Evolutionary conservation across 2,888 invertebrate genomes (phyloP), one percentile per base, ranked within the genome.

Genomic region (Punctoribates punctum): DNA sequence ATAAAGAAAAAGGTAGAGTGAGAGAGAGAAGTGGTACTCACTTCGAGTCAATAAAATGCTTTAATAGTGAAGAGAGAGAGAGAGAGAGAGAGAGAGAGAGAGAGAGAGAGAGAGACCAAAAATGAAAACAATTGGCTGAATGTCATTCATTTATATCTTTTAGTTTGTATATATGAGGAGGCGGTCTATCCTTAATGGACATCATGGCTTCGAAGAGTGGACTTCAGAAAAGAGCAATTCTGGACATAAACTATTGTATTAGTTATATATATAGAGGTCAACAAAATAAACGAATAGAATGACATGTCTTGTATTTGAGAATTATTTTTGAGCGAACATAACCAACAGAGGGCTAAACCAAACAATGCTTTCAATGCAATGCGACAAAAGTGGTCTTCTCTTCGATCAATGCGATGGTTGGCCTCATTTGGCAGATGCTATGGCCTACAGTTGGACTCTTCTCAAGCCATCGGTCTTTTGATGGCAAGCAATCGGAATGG

Each of bases 141-240:
- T 72, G 72, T 25, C 72, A 72, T 72, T 72, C 72, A 72, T 72
- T 72, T 72, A 48, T 72, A 25, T 72, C 48, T 42, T 42, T 72
- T 13, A 42, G 38, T 72, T 25, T 72, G 15, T 60, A 27, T 60
- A 27, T 70, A 20, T 70, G 23, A 29, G 29, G 38, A 20, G n/a
- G 20, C 34, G 13, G 38, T 62, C 13, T 62, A 17, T 62, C 38
- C n/a, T 67, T 67, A 67, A 67, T 67, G 65, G 65, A 67, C 13
- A 62, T 17, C 17, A 62, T 27, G 60, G 29, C 60, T 23, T 1
- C 25, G 23, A 25, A 57, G 17, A 13, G 38, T n/a, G 65, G 17
- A 15, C 8, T 38, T 29, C 11, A 38, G n/a, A n/a, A n/a, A 65
- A 65, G 65, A n/a, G 25, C 4, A 60, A 60, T 60, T 29, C 1